These are phyloP conservation scores for Gobionotothen gibberifrons DNA, from an alignment of 2,797 vertebrate species.

Conservation along the genomic window DNA sequence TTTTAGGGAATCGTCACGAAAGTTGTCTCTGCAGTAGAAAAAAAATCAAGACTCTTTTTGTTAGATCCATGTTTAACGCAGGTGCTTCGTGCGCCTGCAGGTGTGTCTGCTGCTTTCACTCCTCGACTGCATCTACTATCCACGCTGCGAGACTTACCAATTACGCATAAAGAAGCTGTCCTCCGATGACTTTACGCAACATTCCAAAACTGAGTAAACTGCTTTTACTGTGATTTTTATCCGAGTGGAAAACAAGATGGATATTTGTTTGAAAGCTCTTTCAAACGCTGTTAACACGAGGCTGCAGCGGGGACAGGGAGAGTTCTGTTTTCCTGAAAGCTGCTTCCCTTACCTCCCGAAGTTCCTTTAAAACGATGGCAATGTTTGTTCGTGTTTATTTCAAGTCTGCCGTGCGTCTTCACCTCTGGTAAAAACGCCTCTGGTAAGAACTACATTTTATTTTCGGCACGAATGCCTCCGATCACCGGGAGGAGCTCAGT, in stretches of 20 bases:
- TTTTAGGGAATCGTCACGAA: neutral
- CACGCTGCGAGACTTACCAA: slow-evolving; percentile 28
- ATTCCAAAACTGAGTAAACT: slow-evolving; percentile 9
- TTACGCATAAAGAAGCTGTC: slow-evolving; percentile 27
- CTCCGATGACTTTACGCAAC: neutral
- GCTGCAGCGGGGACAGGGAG: neutral
- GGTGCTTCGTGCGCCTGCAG: slow-evolving; percentile 58
- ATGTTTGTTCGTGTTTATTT: slow-evolving; percentile 3
- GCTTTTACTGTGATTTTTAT: neutral
- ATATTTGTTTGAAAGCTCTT: neutral
- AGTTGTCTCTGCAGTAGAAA: slow-evolving; percentile 29
- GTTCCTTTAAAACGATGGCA: slow-evolving; percentile 32
- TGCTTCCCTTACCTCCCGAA: slow-evolving; percentile 8
- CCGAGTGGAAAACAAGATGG: slow-evolving; percentile 8
- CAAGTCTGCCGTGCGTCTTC: slow-evolving; percentile 30
- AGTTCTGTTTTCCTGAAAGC: slow-evolving; percentile 15
- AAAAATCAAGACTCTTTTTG: slow-evolving; percentile 10
- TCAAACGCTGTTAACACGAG: neutral
- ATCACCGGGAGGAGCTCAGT: slow-evolving; percentile 34
- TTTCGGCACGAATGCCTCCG: slow-evolving; percentile 34
- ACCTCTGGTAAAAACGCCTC: slow-evolving; percentile 32
- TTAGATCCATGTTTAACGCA: slow-evolving; percentile 34
- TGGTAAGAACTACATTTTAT: slow-evolving; percentile 28
- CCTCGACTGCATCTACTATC: slow-evolving; percentile 24
- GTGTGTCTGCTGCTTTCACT: slow-evolving; percentile 46